Base-by-base conservation (phyloP, 2,797 vertebrate genomes). In the Ctenopoma multispine region DNA sequence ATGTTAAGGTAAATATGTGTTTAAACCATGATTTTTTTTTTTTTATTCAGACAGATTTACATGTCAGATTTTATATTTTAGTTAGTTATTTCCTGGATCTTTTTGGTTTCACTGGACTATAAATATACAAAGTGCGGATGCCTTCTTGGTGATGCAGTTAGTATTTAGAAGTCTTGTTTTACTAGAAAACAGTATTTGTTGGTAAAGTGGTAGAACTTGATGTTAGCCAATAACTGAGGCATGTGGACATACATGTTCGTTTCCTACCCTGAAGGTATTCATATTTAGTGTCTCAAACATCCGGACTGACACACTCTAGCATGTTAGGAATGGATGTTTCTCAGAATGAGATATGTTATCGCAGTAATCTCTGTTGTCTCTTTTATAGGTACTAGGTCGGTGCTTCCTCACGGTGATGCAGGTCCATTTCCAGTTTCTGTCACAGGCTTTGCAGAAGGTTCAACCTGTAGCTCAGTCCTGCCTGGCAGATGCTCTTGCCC, bases 391-490 rank as follows among this genome's bases (percentile, higher is more conserved):
- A 51, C 92, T 99, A 78, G 97, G 98, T 60, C 95, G 97, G 68
- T 99, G 98, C 88, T 99, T 99, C 93, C 89, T 99, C 92, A 99
- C 97, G 0, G 98, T 99, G 93, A 96, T 99, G 96, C 98, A 99
- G 93, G 98, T 99, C 87, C 98, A 99, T 91, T 99, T 99, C 90
- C 98, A 99, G 94, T 99, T 99, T 93, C 92, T 99, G 75, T 99
- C 98, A 1, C 98, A 99, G 69, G 97, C 98, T 3, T 78, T 99
- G 89, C 98, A 99, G 93, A 99, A 99, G 75, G 97, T 99, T 43
- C 97, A 99, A 90, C 98, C 98, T 0, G 97, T 99, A 90, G 97
- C 97, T 8, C 97, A 99, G 91, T 96, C 97, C 18, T 99, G 97
- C 88, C 95, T 99, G 91, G 95, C 96, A 0, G 98, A 99, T 86